A percentile compares a stretch with the other conserved stretches of the same genome.
These are phyloP conservation scores for Borostomias antarcticus DNA, from an alignment of 2,797 vertebrate genomes.

Conservation along the genomic window DNA sequence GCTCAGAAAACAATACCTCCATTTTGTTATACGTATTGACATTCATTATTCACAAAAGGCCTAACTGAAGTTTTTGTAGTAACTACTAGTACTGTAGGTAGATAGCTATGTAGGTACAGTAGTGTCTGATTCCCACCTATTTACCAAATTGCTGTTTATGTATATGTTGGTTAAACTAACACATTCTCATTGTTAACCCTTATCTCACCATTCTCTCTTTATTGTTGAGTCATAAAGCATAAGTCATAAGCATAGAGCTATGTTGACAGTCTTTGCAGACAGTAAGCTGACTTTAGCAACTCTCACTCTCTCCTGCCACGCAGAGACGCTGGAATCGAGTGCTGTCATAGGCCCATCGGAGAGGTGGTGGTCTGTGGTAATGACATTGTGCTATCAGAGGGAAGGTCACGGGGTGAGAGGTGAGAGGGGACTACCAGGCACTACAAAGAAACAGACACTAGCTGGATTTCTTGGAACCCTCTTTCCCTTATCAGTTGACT, in stretches of 20 bases:
- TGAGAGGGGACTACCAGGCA: conserved; percentile 43
- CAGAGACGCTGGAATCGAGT: background rate
- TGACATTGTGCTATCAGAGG: conserved; percentile 56
- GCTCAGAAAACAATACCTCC: too few species aligned
- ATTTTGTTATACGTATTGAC: too few species aligned
- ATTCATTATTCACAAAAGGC: background rate
- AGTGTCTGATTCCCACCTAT: too few species aligned
- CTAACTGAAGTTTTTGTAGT: too few species aligned
- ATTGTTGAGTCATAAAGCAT: too few species aligned
- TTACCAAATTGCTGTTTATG: too few species aligned
- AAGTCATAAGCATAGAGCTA: background rate
- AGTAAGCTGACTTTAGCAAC: background rate
- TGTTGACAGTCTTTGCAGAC: conserved; percentile 1
- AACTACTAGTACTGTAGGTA: too few species aligned
- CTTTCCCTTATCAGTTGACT: conserved; percentile 67
- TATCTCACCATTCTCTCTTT: too few species aligned
- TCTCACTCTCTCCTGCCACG: conserved; percentile 14
- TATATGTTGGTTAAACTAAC: too few species aligned
- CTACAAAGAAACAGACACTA: conserved; percentile 59
- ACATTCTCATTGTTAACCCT: background rate
- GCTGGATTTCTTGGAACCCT: conserved; percentile 57
- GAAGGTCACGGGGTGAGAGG: conserved; percentile 50
- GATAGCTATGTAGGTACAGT: too few species aligned
- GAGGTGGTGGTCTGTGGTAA: conserved; percentile 34
- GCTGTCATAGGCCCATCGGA: conserved; percentile 37